A percentile compares a stretch with the other conserved stretches of the same genome.
Evolutionary conservation across 1,140 invertebrate genomes (phyloP).

Genomic region (Eurosta solidaginis): DNA sequence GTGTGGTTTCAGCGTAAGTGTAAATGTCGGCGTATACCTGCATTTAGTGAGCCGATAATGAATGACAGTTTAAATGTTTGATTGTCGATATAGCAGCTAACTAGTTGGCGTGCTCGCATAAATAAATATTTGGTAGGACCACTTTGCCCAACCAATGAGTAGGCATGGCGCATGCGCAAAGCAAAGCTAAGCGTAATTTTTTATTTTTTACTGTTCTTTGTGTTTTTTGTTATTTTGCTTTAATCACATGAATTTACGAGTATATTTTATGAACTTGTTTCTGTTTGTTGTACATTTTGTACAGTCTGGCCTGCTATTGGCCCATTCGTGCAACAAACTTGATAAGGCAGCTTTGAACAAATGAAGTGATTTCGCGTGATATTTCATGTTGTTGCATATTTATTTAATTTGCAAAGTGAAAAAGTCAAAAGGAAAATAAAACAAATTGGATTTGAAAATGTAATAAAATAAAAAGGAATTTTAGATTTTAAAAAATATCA

Average conservation of each 20-base stretch:
- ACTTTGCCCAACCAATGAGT: neutral
- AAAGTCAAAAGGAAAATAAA: neutral
- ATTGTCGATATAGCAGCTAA: conserved; percentile 7
- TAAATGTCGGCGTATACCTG: neutral
- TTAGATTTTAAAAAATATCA: too few relatives aligned
- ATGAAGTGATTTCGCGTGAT: conserved; percentile 27
- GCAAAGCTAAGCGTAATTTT: neutral
- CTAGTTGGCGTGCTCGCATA: neutral
- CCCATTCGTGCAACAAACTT: neutral
- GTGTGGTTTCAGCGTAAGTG: neutral
- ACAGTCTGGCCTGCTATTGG: neutral
- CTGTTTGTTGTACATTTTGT: neutral
- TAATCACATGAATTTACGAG: neutral
- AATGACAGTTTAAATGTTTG: conserved; percentile 39
- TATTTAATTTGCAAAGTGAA: neutral
- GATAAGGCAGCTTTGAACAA: neutral
- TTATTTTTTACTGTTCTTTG: neutral
- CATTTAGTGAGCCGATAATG: conserved; percentile 30
- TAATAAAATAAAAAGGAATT: neutral
- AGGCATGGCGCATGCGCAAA: neutral
- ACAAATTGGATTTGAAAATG: neutral
- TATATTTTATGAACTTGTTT: neutral
- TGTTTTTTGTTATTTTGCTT: neutral
- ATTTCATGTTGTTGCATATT: conserved; percentile 22
- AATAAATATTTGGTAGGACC: neutral